Conservation (phyloP, 2,888 invertebrate species). For the Meghimatium bilineatum region DNA sequence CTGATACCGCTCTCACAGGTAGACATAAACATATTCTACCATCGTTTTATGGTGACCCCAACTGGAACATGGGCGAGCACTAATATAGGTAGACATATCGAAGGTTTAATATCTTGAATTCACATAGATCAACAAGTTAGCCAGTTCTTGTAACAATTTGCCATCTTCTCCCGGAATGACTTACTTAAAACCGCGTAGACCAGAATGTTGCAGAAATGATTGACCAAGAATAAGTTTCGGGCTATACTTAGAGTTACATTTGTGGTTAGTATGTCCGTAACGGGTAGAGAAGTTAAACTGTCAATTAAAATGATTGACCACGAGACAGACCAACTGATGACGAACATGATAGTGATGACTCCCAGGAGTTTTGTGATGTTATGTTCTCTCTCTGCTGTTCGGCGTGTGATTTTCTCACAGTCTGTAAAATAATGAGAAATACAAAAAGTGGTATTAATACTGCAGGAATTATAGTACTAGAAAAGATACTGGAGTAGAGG, state of each 20-base stretch:
- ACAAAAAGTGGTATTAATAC: neutral
- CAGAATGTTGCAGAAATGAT: conserved; percentile 47
- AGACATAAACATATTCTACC: too few species aligned
- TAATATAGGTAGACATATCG: too few species aligned
- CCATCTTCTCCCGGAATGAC: conserved; percentile 46
- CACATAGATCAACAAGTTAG: neutral
- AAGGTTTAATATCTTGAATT: too few species aligned
- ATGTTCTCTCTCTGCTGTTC: conserved; percentile 43
- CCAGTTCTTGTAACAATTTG: conserved; percentile 21
- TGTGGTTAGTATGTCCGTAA: conserved; percentile 8
- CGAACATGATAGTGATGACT: conserved; percentile 46
- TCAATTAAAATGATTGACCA: conserved; percentile 42
- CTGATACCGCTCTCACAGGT: too few species aligned
- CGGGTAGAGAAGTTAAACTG: neutral
- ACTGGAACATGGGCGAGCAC: too few species aligned
- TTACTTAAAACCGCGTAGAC: conserved; percentile 41
- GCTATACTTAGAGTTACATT: conserved; percentile 41
- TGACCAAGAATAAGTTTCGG: conserved; percentile 42
- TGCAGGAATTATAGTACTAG: too few species aligned
- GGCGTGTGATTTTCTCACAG: conserved; percentile 46
- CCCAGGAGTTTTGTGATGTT: conserved; percentile 49
- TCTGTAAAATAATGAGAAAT: conserved; percentile 11
- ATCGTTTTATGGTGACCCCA: too few species aligned
- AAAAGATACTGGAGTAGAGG: too few species aligned
- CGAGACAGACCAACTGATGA: conserved; percentile 48